Evolutionary conservation across 2,113 vertebrate species (phyloP).

Genomic region (Chrysochloris asiatica): DNA sequence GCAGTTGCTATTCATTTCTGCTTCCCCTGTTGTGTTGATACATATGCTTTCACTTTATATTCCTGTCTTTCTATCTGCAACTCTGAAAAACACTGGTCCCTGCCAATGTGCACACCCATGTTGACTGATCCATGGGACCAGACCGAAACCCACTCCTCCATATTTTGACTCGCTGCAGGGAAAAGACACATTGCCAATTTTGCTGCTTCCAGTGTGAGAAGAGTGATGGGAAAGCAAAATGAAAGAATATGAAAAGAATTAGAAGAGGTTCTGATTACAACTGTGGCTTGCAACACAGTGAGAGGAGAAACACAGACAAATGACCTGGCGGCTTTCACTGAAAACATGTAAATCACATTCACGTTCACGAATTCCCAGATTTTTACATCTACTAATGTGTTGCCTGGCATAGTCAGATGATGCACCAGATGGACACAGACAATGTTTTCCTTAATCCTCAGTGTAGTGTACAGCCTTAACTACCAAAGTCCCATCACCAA

Average conservation of each 20-base stretch:
- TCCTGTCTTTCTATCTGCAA: slow-evolving; percentile 43
- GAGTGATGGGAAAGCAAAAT: slow-evolving; percentile 46
- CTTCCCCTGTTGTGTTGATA: slow-evolving; percentile 21
- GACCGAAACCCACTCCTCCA: slow-evolving; percentile 17
- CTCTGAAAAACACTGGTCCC: slow-evolving; percentile 21
- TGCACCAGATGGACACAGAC: slow-evolving; percentile 47
- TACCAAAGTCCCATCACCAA: slow-evolving; percentile 30
- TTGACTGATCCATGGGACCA: slow-evolving; percentile 22
- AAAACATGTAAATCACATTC: not conserved
- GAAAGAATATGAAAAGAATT: slow-evolving; percentile 43
- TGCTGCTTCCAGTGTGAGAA: slow-evolving; percentile 19
- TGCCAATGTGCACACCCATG: not conserved
- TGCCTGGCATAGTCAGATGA: slow-evolving; percentile 38
- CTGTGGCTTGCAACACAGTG: slow-evolving; percentile 29
- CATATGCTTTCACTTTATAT: slow-evolving; percentile 43
- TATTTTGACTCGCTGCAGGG: slow-evolving; percentile 35
- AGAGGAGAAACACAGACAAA: slow-evolving; percentile 54
- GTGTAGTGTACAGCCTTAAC: slow-evolving; percentile 6
- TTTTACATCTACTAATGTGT: not conserved
- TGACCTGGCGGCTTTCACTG: not conserved
- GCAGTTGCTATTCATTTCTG: slow-evolving; percentile 18
- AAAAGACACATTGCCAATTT: slow-evolving; percentile 8
- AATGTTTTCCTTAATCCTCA: slow-evolving; percentile 42
- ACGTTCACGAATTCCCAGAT: fast-evolving
- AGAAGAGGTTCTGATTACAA: slow-evolving; percentile 34